phyloP scores from a whole-genome alignment of 2,888 invertebrate species.

The Onthophagus sagittarius region DNA sequence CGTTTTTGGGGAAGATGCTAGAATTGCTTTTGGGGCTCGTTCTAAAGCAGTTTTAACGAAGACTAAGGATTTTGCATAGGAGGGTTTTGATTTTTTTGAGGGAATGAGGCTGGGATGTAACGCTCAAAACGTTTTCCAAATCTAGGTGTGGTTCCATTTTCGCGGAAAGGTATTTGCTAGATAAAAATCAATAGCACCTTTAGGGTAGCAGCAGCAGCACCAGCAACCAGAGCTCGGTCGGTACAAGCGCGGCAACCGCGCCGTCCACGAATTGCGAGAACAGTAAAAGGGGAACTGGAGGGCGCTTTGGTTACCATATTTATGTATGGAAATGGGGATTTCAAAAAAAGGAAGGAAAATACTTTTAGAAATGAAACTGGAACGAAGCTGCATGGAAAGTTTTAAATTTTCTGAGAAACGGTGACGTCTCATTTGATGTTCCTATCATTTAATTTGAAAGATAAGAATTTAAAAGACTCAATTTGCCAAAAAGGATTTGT shows the following conservation, averaged over 20 bases:
- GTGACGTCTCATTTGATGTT: too few species aligned
- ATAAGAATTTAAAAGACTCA: too few species aligned
- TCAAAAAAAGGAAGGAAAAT: not conserved
- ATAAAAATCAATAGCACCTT: slow-evolving; percentile 13
- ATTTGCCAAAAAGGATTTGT: too few species aligned
- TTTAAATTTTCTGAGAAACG: too few species aligned
- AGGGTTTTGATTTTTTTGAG: too few species aligned
- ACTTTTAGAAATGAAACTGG: too few species aligned
- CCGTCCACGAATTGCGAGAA: not conserved
- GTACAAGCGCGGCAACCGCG: not conserved
- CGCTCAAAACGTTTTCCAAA: slow-evolving; percentile 30
- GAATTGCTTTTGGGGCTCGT: too few species aligned
- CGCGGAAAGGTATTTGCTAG: slow-evolving; percentile 9
- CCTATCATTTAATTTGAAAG: too few species aligned
- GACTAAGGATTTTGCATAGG: too few species aligned
- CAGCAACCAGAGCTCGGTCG: not conserved
- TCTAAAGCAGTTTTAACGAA: too few species aligned
- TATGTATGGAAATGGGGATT: not conserved
- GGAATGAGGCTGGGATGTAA: not conserved
- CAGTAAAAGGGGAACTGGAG: not conserved
- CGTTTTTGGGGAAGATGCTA: too few species aligned
- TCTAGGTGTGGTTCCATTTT: slow-evolving; percentile 21
- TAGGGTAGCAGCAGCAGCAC: slow-evolving; percentile 12
- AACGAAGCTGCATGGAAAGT: too few species aligned
- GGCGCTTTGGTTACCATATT: not conserved